These are phyloP conservation scores for Erpornis zantholeuca DNA, from an alignment of 2,113 vertebrate genomes.

Conservation along the genomic window DNA sequence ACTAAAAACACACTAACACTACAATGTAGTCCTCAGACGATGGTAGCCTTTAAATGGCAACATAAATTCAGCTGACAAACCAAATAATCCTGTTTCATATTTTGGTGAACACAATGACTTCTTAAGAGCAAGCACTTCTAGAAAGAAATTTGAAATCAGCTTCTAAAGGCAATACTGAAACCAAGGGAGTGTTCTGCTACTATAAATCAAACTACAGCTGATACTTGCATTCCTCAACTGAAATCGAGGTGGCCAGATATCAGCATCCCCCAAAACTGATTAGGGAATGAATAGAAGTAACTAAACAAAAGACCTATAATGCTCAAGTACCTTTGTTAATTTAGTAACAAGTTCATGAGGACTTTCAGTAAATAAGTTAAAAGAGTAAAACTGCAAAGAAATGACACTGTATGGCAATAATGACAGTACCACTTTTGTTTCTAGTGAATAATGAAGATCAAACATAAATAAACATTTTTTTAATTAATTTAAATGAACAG, in stretches of 20 bases:
- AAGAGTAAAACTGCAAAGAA: not conserved
- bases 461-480: not conserved
- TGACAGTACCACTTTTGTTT: not conserved
- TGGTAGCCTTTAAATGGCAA: not conserved
- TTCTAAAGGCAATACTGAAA: not conserved
- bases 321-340: not conserved
- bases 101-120: not conserved
- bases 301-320: not conserved
- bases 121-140: not conserved
- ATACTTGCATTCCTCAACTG: not conserved
- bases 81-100: not conserved
- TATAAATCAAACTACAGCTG: not conserved
- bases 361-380: not conserved
- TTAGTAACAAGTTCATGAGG: not conserved
- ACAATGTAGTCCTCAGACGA: not conserved
- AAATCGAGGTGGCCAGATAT: not conserved
- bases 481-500: not conserved
- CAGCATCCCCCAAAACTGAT: not conserved
- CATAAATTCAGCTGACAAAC: not conserved
- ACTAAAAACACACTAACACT: not conserved
- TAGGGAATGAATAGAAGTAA: not conserved
- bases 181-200: not conserved
- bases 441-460: not conserved
- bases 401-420: not conserved
- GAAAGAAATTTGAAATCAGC: not conserved